Base-by-base conservation (phyloP, 2,888 invertebrate genomes). In the Chironomus riparius region DNA sequence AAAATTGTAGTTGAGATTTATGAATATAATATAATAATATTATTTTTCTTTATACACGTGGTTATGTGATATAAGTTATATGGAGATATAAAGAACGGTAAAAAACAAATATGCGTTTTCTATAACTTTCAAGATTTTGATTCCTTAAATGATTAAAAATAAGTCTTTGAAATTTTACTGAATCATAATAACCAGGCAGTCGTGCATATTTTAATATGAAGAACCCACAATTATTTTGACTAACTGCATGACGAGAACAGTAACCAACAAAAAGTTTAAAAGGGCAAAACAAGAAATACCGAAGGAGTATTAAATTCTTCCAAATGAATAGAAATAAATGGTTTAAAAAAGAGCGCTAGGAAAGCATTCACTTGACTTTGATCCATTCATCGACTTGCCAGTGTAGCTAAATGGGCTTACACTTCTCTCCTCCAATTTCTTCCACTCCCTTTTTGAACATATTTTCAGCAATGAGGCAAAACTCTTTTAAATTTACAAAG, bases 241-340 rank as follows among this genome's bases (percentile, higher is more conserved):
- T 18, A 7, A 18, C 15, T 56, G 15, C 56, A 56, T 18, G 56
- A 56, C 56, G n/a, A 56, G 18, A 56, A 56, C 56, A 56, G 15
- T 56, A 56, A 56, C 56, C 56, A 56, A 15, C 56, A 5, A 56
- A 18, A 56, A 56, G 38, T 38, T 38, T 7, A 56, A 56, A 15
- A 56, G 56, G 50, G 15, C n/a, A 50, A 15, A 15, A 50, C 4
- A 50, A 50, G 50, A 50, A 50, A 50, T 13, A 50, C 13, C 13
- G 15, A 13, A 56, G 18, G 18, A 56, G 56, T 18, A 56, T 70
- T 70, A 70, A 70, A 70, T 70, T 70, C 56, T 70, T 70, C 70
- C 70, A 70, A 70, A 47, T 70, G 70, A 70, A 50, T 48, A 24
- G 50, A 70, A 50, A 22, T 70, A 48, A 70, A 70, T 70, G 70